Percentiles rank a stretch among this genome's conserved stretches.
Evolutionary conservation across 2,888 invertebrate genomes (phyloP).

Genomic region (Cerastis leucographa): DNA sequence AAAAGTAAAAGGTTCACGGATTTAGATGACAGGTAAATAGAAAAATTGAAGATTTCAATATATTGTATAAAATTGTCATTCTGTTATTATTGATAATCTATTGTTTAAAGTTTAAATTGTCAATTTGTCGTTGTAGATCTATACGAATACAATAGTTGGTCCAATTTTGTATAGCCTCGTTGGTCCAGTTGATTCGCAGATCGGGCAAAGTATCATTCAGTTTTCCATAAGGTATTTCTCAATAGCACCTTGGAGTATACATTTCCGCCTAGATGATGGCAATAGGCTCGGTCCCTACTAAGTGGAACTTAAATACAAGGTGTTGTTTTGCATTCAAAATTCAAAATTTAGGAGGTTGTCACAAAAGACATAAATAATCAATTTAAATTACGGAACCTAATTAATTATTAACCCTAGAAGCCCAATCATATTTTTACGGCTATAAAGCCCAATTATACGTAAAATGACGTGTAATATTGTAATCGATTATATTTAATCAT

Average conservation of each 20-base stretch:
- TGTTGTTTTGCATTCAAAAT: no score
- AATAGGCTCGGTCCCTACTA: neutral
- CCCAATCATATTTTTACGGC: no score
- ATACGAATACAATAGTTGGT: neutral
- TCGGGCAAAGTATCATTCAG: neutral
- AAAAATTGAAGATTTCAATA: neutral
- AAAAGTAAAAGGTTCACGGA: neutral
- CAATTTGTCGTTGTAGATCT: no score
- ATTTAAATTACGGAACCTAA: no score
- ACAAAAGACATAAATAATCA: no score
- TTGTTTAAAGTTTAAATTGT: no score
- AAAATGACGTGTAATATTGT: no score
- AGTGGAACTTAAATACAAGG: neutral
- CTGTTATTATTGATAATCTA: neutral
- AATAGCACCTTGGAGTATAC: neutral
- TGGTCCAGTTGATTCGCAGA: neutral
- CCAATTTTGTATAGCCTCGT: neutral
- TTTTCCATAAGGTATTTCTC: neutral
- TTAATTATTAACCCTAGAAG: no score
- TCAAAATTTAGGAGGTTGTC: no score
- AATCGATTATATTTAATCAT: no score
- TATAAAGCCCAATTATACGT: no score
- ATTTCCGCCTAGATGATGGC: neutral
- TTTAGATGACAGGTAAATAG: neutral
- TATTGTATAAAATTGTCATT: neutral